phyloP scores from a whole-genome alignment of 1,140 invertebrate genomes.

The Cardiocondyla obscurior region DNA sequence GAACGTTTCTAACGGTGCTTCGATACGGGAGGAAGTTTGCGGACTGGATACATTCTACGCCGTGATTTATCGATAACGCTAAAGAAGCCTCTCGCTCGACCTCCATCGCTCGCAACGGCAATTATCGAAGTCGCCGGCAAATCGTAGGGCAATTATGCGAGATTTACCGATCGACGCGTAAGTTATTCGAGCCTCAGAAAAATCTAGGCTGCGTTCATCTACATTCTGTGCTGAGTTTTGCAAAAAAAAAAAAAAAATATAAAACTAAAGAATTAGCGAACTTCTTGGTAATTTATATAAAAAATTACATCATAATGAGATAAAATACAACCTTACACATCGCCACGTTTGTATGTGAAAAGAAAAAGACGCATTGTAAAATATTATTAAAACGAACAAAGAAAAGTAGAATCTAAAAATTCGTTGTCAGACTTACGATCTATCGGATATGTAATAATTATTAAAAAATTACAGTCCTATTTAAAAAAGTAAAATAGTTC shows the following conservation, averaged over 20 bases:
- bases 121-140: constrained; percentile 47
- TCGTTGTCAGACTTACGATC: too few relatives aligned
- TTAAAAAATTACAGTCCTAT: too few relatives aligned
- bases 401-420: neutral
- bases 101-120: constrained; percentile 12
- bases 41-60: constrained; percentile 13
- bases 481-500: too few relatives aligned
- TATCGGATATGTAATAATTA: too few relatives aligned
- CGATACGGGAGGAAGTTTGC: constrained; percentile 5
- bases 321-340: neutral
- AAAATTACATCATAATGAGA: neutral
- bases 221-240: neutral
- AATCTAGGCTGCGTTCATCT: neutral
- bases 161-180: neutral
- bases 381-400: neutral
- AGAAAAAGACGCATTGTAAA: too few relatives aligned
- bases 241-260: neutral
- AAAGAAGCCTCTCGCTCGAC: neutral
- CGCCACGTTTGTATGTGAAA: too few relatives aligned
- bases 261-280: neutral
- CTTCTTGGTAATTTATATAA: neutral
- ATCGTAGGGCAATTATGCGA: constrained; percentile 40
- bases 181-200: neutral
- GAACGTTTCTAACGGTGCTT: constrained; percentile 27
- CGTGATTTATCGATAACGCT: constrained; percentile 57